phyloP scores from a whole-genome alignment of 2,888 invertebrate genomes.

The Orthosia gracilis region DNA sequence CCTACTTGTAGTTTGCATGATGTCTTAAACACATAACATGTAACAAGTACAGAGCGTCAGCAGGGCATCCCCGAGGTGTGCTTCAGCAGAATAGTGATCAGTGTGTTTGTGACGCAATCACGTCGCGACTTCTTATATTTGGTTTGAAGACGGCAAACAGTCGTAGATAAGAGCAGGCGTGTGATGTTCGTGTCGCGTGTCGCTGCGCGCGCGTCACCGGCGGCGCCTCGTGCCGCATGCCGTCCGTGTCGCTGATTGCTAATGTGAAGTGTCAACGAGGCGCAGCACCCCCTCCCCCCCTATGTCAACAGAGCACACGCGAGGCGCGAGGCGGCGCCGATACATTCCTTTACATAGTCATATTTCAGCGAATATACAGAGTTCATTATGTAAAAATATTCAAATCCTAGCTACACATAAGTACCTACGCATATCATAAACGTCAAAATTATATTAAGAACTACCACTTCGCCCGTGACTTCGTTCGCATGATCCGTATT shows the following conservation, averaged over 20 bases:
- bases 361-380: constrained; percentile 1
- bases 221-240: constrained; percentile 18
- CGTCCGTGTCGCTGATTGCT: constrained; percentile 60
- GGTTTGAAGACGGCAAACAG: constrained; percentile 13
- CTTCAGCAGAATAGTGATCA: not conserved
- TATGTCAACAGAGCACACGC: constrained; percentile 27
- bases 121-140: constrained; percentile 4
- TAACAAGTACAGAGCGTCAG: too few species aligned
- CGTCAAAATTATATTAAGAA: not conserved
- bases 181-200: constrained; percentile 25
- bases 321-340: not conserved
- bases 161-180: constrained; percentile 25
- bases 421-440: not conserved
- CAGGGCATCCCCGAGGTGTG: too few species aligned
- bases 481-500: too few species aligned
- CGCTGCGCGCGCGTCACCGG: constrained; percentile 31
- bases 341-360: not conserved
- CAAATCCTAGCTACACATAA: not conserved
- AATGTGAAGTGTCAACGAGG: constrained; percentile 59
- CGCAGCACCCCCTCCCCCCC: not conserved
- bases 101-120: not conserved
- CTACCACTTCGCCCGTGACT: too few species aligned
- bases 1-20: not conserved
- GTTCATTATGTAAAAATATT: constrained; percentile 10
- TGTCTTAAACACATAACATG: not conserved